Conservation (phyloP, 2,113 vertebrate genomes). For the Hepsetus odoe region DNA sequence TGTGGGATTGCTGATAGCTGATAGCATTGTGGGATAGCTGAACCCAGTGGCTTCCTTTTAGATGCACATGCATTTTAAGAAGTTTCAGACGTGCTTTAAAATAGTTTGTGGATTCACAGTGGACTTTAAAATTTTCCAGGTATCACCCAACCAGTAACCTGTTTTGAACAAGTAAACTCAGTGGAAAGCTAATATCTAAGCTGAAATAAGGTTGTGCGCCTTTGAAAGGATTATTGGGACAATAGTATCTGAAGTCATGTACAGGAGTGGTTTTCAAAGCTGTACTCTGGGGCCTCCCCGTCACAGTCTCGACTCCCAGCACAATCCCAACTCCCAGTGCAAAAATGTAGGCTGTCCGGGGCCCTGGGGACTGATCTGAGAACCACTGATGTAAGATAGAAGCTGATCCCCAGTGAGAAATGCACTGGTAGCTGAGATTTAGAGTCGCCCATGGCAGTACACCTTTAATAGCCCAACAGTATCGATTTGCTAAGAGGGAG, state of each 20-base stretch:
- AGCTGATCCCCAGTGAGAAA: too few relatives aligned
- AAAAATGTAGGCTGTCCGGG: too few relatives aligned
- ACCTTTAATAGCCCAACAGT: slow-evolving; percentile 20
- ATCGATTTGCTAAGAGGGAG: slow-evolving; percentile 21
- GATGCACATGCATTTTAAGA: too few relatives aligned
- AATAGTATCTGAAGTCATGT: background rate
- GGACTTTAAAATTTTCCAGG: slow-evolving; percentile 4
- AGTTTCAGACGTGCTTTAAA: background rate
- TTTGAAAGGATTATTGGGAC: background rate
- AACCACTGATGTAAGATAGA: too few relatives aligned
- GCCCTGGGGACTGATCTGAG: too few relatives aligned
- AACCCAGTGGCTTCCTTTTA: too few relatives aligned
- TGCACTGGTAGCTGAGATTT: background rate
- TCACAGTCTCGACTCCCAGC: too few relatives aligned
- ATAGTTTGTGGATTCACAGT: slow-evolving; percentile 20
- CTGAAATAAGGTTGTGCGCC: background rate
- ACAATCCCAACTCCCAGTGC: too few relatives aligned
- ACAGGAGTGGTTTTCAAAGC: too few relatives aligned
- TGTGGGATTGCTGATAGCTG: too few relatives aligned
- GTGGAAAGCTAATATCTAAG: background rate
- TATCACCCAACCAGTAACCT: background rate
- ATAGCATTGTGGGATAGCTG: too few relatives aligned
- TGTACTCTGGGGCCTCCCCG: too few relatives aligned
- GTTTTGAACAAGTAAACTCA: slow-evolving; percentile 9
- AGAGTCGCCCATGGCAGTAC: background rate